phyloP scores from a whole-genome alignment of 2,888 invertebrate species.

The Dilophus febrilis region DNA sequence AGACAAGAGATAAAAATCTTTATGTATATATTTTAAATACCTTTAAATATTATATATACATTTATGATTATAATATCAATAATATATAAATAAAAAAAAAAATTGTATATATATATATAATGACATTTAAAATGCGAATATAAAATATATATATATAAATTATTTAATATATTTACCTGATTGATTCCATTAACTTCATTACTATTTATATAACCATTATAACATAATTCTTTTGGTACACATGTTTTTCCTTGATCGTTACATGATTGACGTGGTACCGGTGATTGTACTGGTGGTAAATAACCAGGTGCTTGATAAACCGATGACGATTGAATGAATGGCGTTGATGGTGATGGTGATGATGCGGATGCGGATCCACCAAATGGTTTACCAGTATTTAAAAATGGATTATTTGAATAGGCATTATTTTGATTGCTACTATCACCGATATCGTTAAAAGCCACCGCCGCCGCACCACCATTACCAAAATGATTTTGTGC shows the following conservation, averaged over 20 bases:
- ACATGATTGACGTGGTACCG: slow-evolving; percentile 25
- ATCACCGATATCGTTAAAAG: background rate
- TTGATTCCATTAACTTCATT: background rate
- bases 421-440: background rate
- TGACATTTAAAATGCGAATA: too few species aligned
- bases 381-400: slow-evolving; percentile 1
- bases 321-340: background rate
- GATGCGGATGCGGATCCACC: background rate
- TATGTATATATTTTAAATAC: too few species aligned
- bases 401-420: slow-evolving; percentile 1
- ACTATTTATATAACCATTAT: slow-evolving; percentile 31
- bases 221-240: slow-evolving; percentile 40
- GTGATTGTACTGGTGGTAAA: slow-evolving; percentile 8
- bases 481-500: too few species aligned
- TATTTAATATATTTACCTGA: slow-evolving; percentile 1
- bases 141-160: too few species aligned
- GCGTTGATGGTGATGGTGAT: background rate
- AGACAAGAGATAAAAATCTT: too few species aligned
- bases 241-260: slow-evolving; percentile 39
- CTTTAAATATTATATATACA: too few species aligned
- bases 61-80: too few species aligned
- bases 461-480: too few species aligned
- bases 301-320: slow-evolving; percentile 10
- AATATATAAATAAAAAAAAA: too few species aligned
- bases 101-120: too few species aligned